These are phyloP conservation scores for Branchipolynoe longqiensis DNA, from an alignment of 2,888 invertebrate species.

Conservation along the genomic window DNA sequence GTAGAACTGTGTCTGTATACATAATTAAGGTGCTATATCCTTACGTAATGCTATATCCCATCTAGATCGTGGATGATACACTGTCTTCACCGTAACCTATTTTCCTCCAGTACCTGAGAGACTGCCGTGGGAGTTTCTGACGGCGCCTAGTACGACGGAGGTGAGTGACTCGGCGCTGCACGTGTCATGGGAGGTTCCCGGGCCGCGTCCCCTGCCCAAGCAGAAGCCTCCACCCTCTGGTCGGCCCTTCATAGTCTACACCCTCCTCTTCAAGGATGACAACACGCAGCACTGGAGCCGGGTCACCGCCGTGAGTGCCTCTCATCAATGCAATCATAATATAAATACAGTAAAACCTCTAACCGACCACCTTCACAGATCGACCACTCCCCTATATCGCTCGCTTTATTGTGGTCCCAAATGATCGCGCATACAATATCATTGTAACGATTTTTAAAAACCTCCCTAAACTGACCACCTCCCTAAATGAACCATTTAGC, in stretches of 20 bases:
- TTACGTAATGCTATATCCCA: no score
- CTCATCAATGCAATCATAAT: not conserved
- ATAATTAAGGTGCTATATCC: not conserved
- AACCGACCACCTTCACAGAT: no score
- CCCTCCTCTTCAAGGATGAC: conserved; percentile 28
- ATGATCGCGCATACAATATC: not conserved
- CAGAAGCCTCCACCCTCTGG: not conserved
- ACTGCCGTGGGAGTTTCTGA: conserved; percentile 8
- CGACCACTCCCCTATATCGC: no score
- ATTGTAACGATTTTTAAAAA: not conserved
- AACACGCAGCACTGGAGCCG: conserved; percentile 7
- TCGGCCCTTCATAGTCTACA: conserved; percentile 46
- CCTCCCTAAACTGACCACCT: not conserved
- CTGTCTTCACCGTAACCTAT: no score
- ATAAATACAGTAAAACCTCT: not conserved
- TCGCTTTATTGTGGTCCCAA: not conserved
- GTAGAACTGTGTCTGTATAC: not conserved
- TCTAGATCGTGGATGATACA: not conserved
- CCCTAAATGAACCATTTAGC: no score
- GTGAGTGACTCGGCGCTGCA: conserved; percentile 7
- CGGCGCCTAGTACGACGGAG: not conserved
- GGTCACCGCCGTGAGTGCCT: conserved; percentile 13
- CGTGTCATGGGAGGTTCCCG: conserved; percentile 32
- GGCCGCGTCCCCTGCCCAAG: not conserved
- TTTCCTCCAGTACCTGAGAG: conserved; percentile 8